These are phyloP conservation scores for Sapajus apella DNA, from an alignment of 2,113 vertebrate species.

Conservation along the genomic window DNA sequence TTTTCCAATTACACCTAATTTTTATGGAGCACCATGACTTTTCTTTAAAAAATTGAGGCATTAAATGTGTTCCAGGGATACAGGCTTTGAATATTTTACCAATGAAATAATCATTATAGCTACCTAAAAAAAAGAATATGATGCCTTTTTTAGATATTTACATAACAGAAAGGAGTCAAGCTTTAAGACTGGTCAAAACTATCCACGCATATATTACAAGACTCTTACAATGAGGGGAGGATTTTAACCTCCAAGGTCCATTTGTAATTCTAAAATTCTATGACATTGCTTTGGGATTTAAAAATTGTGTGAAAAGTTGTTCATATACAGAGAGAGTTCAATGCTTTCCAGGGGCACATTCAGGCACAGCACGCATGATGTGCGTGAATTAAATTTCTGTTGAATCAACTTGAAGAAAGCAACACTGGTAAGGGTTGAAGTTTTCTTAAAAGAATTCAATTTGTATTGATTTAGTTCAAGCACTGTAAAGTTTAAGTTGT, in stretches of 20 bases:
- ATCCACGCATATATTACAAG: background rate
- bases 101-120: background rate
- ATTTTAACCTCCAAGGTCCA: background rate
- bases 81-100: too few species aligned
- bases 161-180: background rate
- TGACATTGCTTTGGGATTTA: background rate
- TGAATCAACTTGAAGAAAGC: background rate
- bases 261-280: background rate
- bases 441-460: background rate
- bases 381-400: background rate
- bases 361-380: background rate
- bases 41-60: too few species aligned
- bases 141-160: background rate
- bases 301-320: background rate
- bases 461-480: background rate
- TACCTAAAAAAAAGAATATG: background rate
- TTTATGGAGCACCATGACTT: too few species aligned
- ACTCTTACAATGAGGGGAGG: background rate
- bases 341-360: background rate
- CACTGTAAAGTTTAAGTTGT: background rate
- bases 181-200: background rate
- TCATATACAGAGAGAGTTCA: background rate
- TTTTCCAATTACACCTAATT: too few species aligned
- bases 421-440: background rate
- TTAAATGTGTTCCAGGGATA: too few species aligned